phyloP scores from a whole-genome alignment of 2,888 invertebrate species.

The Alcis repandata region DNA sequence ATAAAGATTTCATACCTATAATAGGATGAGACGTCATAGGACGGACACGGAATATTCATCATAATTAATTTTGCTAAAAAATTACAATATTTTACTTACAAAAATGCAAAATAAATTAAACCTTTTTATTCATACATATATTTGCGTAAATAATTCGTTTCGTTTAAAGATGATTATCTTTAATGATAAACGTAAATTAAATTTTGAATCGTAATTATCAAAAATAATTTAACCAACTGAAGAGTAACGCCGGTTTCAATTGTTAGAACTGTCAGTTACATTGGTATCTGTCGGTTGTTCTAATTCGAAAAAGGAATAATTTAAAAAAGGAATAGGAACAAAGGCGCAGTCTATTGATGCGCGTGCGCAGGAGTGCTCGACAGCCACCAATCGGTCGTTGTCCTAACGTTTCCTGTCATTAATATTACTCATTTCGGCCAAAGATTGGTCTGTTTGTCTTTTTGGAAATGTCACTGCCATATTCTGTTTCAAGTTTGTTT shows the following conservation, averaged over 20 bases:
- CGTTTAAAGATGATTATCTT: slow-evolving; percentile 35
- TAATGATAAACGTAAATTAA: slow-evolving; percentile 36
- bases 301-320: slow-evolving; percentile 29
- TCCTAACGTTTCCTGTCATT: slow-evolving; percentile 67
- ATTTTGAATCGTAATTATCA: slow-evolving; percentile 10
- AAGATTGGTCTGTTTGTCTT: slow-evolving; percentile 55
- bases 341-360: slow-evolving; percentile 45
- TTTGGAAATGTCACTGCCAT: slow-evolving; percentile 37
- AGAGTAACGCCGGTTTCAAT: slow-evolving; percentile 8
- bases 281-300: slow-evolving; percentile 23
- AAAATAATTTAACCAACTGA: slow-evolving; percentile 16
- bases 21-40: too few relatives aligned
- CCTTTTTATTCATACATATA: slow-evolving; percentile 31
- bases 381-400: slow-evolving; percentile 68
- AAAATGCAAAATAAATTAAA: slow-evolving; percentile 15
- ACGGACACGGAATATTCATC: too few relatives aligned
- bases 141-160: slow-evolving; percentile 27
- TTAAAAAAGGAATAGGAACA: slow-evolving; percentile 36
- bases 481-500: slow-evolving; percentile 31
- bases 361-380: slow-evolving; percentile 42
- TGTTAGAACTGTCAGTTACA: slow-evolving; percentile 20
- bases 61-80: neutral
- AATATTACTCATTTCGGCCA: slow-evolving; percentile 61
- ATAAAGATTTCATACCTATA: too few relatives aligned
- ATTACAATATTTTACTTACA: neutral